Conservation (phyloP, 1,140 invertebrate genomes). For the Bombyx mandarina region DNA sequence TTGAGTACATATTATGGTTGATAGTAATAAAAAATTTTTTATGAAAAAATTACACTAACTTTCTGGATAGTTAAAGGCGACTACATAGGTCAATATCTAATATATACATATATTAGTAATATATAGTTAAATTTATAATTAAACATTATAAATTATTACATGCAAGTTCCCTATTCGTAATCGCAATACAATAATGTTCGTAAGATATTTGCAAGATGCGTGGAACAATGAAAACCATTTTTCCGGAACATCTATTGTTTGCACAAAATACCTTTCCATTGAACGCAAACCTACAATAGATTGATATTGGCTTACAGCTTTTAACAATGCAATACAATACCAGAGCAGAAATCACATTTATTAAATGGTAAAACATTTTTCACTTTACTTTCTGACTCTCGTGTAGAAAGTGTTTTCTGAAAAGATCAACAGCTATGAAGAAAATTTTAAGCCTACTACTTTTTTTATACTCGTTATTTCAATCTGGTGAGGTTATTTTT, state of each 20-base stretch:
- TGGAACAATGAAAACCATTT: constrained; percentile 40
- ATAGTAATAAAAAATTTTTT: no score
- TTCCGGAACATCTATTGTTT: constrained; percentile 45
- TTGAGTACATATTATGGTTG: no score
- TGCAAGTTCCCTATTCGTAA: not conserved
- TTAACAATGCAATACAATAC: not conserved
- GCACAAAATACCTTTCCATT: constrained; percentile 37
- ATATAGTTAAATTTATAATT: not conserved
- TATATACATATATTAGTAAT: not conserved
- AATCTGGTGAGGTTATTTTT: not conserved
- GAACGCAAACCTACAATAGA: constrained; percentile 36
- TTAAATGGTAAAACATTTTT: not conserved
- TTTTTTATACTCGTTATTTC: not conserved
- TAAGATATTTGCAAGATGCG: constrained; percentile 5
- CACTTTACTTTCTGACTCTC: not conserved
- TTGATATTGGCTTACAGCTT: constrained; percentile 38
- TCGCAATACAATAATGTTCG: not conserved
- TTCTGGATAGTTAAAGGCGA: no score
- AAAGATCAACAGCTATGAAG: not conserved
- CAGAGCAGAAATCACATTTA: not conserved
- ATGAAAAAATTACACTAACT: no score
- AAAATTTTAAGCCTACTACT: not conserved
- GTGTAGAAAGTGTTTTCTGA: not conserved
- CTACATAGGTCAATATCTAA: not conserved
- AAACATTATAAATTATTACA: no score